Evolutionary conservation across 2,888 invertebrate genomes (phyloP), one percentile per base, ranked within the genome.

Genomic region (Heliconius charithonia): DNA sequence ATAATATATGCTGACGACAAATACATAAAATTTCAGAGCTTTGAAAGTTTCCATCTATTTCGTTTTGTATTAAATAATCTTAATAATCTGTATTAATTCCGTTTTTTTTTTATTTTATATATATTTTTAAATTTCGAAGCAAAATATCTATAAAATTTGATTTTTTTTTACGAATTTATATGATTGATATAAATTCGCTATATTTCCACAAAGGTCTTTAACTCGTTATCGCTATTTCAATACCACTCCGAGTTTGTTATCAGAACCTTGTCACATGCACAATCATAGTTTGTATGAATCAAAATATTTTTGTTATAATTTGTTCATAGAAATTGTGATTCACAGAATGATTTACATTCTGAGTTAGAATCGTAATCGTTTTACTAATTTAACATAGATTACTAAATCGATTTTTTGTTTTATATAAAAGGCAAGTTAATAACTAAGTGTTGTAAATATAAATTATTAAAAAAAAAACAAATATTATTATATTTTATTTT

Each of bases 241-340:
- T 59, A 59, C 56, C 13, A 59, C 32, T 72, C 59, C 19, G 16
- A 56, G 29, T 32, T 72, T 59, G 32, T 72, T 72, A 72, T 72
- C 72, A 72, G 37, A 41, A 32, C 16, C 32, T 72, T 32, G 72
- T 72, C 32, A 59, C 72, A 32, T 32, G 59, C 4, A 72, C 59
- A 72, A 32, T 72, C 56, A 72, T 59, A 32, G 32, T 72, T 72
- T n/a, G 27, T 22, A 32, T 59, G 25, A 59, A 37, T 59, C 72
- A 72, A 72, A 72, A 72, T 72, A 59, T 32, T 32, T 27, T 72
- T 32, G n/a, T 72, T 59, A 72, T 69, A 69, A 69, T 25, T 41
- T 16, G 3, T 72, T 72, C 72, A 56, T 59, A 59, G 72, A 72
- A 72, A 32, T 32, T 32, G 32, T 59, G 56, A 59, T n/a, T 72